These are phyloP conservation scores for Cephus pulcher DNA, from an alignment of 2,888 invertebrate species.

Conservation along the genomic window DNA sequence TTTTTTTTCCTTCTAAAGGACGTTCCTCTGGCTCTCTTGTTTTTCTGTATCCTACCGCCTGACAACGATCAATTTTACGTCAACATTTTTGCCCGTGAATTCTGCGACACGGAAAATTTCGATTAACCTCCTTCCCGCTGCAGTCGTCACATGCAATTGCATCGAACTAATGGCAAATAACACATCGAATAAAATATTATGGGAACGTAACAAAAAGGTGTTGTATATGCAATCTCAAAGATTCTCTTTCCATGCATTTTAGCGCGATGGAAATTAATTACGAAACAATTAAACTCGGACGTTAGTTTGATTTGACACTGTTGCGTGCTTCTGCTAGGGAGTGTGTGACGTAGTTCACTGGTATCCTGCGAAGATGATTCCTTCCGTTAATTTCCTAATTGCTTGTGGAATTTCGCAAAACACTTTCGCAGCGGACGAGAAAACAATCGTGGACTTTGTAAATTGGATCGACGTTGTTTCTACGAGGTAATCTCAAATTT, in stretches of 20 bases:
- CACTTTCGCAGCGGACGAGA: not conserved
- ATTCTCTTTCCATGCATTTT: not conserved
- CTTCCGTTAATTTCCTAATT: not conserved
- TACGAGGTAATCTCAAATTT: not conserved
- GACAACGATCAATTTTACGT: not conserved
- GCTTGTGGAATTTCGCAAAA: not conserved
- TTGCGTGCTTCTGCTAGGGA: constrained; percentile 14
- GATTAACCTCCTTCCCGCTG: not conserved
- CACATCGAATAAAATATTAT: not conserved
- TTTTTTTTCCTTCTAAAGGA: not conserved
- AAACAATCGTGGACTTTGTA: not conserved
- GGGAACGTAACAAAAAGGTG: not conserved
- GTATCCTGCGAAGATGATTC: not conserved
- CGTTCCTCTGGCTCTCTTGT: not conserved
- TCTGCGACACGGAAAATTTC: not conserved
- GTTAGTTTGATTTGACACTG: constrained; percentile 49
- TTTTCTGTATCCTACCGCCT: not conserved
- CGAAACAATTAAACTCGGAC: constrained; percentile 59
- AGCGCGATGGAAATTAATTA: constrained; percentile 53
- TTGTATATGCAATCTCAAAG: not conserved
- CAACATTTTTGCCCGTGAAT: not conserved
- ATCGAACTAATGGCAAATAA: not conserved
- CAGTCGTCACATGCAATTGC: not conserved
- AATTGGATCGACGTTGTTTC: not conserved
- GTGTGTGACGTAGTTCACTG: not conserved